Evolutionary conservation across 64 coral and sea anemone species (phyloP), one percentile per base, ranked within the genome.

Genomic region (Montipora capricornis): DNA sequence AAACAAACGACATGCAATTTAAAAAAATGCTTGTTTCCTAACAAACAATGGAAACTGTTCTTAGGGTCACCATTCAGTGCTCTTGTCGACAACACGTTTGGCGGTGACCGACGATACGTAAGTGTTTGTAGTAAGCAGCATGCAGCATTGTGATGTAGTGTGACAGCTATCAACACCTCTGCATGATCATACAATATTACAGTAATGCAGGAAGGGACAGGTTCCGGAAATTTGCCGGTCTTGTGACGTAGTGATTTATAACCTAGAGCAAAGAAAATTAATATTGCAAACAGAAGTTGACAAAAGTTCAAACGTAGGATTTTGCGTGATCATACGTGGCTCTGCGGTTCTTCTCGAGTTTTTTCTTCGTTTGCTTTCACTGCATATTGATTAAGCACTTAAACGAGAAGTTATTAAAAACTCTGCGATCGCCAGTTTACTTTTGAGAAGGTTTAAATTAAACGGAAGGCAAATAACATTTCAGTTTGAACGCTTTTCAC

Each of bases 401-500:
- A 14, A 76, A 47, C 14, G 10, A 47, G 81, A 5, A 68, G 62
- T 70, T 86, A 86, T 71, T 51, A 73, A 73, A 50, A 73, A 50
- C 13, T 49, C n/a, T 24, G 0, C 82, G 44, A 84, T 86, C 4
- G 19, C 64, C 19, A 71, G 46, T 71, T 50, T 46, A 73, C 49
- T 86, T 86, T 44, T 51, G 19, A 50, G 44, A 73, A 86, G 44
- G 46, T 71, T 20, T 86, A 73, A 86, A 86, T 73, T 86, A 86
- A 86, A 84, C 51, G 62, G n/a, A 86, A 86, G 67, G 52, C 67
- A 86, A 86, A 86, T 47, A 86, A 20, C n/a, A 73, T 10, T 49
- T 17, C 62, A 17, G 44, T 73, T 86, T 73, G 67, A 46, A 11
- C 82, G 47, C 45, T 22, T 19, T 86, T 71, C 45, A 73, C 61